Conservation (phyloP, 2,888 invertebrate species). For the Nephrocerus scutellatus region DNA sequence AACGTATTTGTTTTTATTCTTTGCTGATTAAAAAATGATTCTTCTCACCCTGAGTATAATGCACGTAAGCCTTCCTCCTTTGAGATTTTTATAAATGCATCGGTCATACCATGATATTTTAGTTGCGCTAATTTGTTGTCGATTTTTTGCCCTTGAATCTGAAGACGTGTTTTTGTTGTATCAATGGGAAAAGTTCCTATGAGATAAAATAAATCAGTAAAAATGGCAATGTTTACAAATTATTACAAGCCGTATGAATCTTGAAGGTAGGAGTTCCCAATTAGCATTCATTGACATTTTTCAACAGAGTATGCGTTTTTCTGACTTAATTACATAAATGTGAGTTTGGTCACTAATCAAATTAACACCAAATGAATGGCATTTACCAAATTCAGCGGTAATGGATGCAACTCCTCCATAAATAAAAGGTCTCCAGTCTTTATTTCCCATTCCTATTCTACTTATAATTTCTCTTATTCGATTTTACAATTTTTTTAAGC, state of each 20-base stretch:
- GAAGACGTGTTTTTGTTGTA: slow-evolving; percentile 87
- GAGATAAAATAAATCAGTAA: slow-evolving; percentile 13
- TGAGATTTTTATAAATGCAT: slow-evolving; percentile 80
- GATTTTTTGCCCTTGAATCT: slow-evolving; percentile 86
- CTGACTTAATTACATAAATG: no score
- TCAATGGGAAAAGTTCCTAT: slow-evolving; percentile 94
- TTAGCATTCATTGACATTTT: slow-evolving; percentile 7
- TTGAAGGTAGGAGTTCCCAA: slow-evolving; percentile 9
- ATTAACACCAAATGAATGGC: no score
- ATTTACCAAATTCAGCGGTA: slow-evolving; percentile 85
- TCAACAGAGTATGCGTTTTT: no score
- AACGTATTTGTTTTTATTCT: neutral
- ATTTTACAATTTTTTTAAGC: no score
- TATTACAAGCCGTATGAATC: slow-evolving; percentile 4
- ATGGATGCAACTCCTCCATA: slow-evolving; percentile 92
- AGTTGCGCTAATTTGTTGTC: slow-evolving; percentile 67
- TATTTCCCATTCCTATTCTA: slow-evolving; percentile 45
- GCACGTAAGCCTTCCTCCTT: slow-evolving; percentile 80
- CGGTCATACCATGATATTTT: slow-evolving; percentile 84
- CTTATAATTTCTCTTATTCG: neutral
- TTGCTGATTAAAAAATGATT: neutral
- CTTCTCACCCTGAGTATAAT: slow-evolving; percentile 79
- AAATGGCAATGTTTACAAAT: neutral
- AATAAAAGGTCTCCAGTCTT: slow-evolving; percentile 88
- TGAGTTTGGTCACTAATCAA: no score